phyloP scores from a whole-genome alignment of 2,797 vertebrate species.

The Silurus lanzhouensis region DNA sequence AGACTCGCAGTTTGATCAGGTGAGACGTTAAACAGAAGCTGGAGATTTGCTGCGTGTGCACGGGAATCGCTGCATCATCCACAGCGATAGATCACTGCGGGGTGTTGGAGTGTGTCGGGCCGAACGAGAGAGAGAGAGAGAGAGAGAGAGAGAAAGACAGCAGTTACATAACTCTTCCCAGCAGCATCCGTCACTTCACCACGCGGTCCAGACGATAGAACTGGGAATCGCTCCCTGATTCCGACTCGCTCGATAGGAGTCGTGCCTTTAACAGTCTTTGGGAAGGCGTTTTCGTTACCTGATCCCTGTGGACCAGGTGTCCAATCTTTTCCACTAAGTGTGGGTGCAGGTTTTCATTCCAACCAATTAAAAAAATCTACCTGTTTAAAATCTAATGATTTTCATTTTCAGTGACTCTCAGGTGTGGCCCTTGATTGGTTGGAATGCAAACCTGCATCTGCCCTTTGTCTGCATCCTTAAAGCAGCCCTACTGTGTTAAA shows the following conservation, averaged over 20 bases:
- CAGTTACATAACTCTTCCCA: constrained; percentile 72
- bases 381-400: too few relatives aligned
- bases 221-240: background rate
- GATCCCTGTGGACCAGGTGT: too few relatives aligned
- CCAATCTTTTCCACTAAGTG: too few relatives aligned
- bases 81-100: constrained; percentile 73
- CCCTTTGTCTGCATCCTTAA: too few relatives aligned
- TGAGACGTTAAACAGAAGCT: constrained; percentile 63
- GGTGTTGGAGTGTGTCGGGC: constrained; percentile 69
- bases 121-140: constrained; percentile 67
- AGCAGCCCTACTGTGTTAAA: too few relatives aligned
- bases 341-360: too few relatives aligned
- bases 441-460: too few relatives aligned
- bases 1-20: constrained; percentile 99
- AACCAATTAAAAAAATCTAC: too few relatives aligned
- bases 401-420: too few relatives aligned
- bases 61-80: constrained; percentile 78
- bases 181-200: constrained; percentile 63
- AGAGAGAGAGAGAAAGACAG: constrained; percentile 64
- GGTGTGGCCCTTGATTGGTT: too few relatives aligned
- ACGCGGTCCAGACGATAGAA: background rate
- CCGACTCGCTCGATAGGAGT: background rate
- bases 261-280: background rate
- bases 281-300: background rate
- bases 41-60: constrained; percentile 13